Evolutionary conservation across 2,888 invertebrate genomes (phyloP), one percentile per base, ranked within the genome.

Genomic region (Ceramica pisi): DNA sequence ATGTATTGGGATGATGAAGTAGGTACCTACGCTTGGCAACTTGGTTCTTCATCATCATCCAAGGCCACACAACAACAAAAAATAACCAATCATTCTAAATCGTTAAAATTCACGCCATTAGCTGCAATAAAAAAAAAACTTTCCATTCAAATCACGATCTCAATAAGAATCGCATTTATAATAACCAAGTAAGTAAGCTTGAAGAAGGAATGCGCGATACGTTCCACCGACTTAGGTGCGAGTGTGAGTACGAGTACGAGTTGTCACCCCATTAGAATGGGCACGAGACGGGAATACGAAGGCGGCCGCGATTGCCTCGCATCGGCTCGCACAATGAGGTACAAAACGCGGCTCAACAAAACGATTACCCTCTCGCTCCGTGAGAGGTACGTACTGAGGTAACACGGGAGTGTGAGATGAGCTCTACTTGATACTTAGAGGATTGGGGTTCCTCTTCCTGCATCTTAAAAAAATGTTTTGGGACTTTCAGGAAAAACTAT

Each of bases 331-430:
- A 93, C 94, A 94, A 94, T 93, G 90, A 89, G 88, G 91, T 89
- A 92, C 92, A 93, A 92, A 92, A 93, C 92, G 90, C 90, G 89
- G 87, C 92, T 92, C 93, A 94, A 93, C 91, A 94, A 89, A 92
- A 90, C 94, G 94, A 94, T 95, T 95, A 95, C 94, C 94, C 93
- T 93, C 92, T 91, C 89, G 89, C 89, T 86, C 85, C 76, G 85
- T 87, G 89, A 88, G 90, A 90, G 88, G 87, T 88, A 86, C 88
- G 87, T 90, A n/a, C 56, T n/a, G 56, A 38, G 57, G 57, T 38
- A 83, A 89, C 87, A 83, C 80, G 85, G 78, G 89, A 75, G 82
- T 85, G 67, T 80, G 63, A 74, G 64, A 16, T 67, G 21, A 68
- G 72, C 75, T 69, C 23, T 66, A 72, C 78, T 90, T 90, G 90